Conservation (phyloP, 1,140 invertebrate genomes). For the Saccostrea cuccullata region DNA sequence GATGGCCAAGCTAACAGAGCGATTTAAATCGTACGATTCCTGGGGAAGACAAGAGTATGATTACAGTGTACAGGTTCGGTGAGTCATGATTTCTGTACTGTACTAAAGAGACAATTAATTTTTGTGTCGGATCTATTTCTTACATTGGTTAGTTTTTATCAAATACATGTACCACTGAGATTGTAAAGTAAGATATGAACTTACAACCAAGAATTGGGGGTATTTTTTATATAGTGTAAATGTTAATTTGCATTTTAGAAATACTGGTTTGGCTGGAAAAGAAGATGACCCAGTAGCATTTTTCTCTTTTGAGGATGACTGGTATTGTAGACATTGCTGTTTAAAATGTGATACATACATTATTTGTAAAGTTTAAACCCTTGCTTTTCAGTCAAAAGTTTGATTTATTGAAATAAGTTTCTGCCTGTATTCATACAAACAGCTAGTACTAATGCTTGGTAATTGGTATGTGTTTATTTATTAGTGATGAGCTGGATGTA, state of each 20-base stretch:
- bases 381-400: not conserved
- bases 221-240: too few species aligned
- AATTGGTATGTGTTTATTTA: constrained; percentile 37
- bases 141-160: too few species aligned
- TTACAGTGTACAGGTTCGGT: constrained; percentile 71
- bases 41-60: constrained; percentile 70
- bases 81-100: constrained; percentile 1
- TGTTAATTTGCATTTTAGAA: constrained; percentile 57
- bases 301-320: constrained; percentile 75
- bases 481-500: constrained; percentile 77
- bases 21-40: constrained; percentile 69
- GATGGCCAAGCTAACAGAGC: constrained; percentile 63
- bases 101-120: too few species aligned
- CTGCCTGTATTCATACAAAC: not conserved
- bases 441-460: not conserved
- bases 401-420: not conserved
- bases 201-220: too few species aligned
- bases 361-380: not conserved
- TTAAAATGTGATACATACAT: not conserved
- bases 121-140: too few species aligned
- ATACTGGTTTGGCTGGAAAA: constrained; percentile 70
- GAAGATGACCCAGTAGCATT: constrained; percentile 75
- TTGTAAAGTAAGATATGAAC: too few species aligned
- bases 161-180: too few species aligned
- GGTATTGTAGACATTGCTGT: constrained; percentile 61